Evolutionary conservation across 2,113 vertebrate genomes (phyloP).

Genomic region (Podiceps cristatus): DNA sequence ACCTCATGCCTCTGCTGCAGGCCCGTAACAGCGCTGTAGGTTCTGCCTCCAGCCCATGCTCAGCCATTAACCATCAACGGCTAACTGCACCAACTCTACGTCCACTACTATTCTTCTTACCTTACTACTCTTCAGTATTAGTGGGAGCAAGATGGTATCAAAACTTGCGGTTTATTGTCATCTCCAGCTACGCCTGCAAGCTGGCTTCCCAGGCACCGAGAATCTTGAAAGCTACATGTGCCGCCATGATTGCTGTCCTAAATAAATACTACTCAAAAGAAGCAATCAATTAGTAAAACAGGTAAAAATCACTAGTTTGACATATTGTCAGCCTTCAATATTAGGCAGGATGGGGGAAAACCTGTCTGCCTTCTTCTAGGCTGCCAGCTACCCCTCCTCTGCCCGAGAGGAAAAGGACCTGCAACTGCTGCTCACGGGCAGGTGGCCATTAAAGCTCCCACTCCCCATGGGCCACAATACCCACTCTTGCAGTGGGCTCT

Average conservation of each 20-base stretch:
- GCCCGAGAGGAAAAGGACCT: not conserved
- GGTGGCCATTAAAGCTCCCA: not conserved
- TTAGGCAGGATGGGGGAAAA: not conserved
- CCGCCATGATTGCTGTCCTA: not conserved
- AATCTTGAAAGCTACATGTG: not conserved
- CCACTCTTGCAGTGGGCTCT: accelerated
- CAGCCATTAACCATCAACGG: not conserved
- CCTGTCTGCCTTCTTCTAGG: not conserved
- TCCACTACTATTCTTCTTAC: not conserved
- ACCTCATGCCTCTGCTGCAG: not conserved
- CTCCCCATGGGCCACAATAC: accelerated
- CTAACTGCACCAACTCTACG: not conserved
- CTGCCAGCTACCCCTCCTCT: not conserved
- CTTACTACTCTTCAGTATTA: not conserved
- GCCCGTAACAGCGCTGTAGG: too few relatives aligned
- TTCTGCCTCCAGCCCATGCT: not conserved
- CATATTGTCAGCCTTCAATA: not conserved
- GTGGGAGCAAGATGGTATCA: accelerated
- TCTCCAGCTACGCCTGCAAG: not conserved
- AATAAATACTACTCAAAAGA: not conserved
- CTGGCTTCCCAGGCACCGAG: not conserved
- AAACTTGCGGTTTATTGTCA: not conserved
- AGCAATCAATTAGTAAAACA: not conserved
- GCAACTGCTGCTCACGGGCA: not conserved
- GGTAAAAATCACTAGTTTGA: not conserved